phyloP scores from a whole-genome alignment of 2,888 invertebrate species.

The Apamea sordens region DNA sequence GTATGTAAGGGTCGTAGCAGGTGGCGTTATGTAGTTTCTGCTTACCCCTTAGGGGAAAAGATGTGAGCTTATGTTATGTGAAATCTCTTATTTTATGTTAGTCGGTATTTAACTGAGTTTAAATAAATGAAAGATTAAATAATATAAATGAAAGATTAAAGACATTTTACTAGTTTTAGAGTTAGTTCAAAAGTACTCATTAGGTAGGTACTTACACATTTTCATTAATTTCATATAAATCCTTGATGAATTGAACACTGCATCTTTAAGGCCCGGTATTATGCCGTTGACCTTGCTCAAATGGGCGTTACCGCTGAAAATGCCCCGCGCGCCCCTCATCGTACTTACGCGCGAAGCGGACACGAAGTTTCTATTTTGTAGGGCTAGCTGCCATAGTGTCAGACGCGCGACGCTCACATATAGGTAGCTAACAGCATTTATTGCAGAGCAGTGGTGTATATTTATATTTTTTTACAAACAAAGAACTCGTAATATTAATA shows the following conservation, averaged over 20 bases:
- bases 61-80: not conserved
- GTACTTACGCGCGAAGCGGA: no score
- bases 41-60: not conserved
- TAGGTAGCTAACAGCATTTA: no score
- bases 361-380: no score
- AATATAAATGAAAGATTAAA: not conserved
- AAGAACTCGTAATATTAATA: no score
- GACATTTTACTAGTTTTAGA: not conserved
- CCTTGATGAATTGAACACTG: slow-evolving; percentile 32
- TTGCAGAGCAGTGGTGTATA: no score
- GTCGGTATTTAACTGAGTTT: not conserved
- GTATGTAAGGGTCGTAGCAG: not conserved
- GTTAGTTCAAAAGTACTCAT: not conserved
- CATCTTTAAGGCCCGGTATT: no score
- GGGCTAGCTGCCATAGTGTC: no score
- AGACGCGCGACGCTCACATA: no score
- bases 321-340: no score
- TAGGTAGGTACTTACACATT: not conserved
- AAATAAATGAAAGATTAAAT: not conserved
- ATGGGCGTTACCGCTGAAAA: no score
- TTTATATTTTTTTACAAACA: no score
- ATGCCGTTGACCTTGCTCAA: no score
- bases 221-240: not conserved
- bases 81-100: not conserved
- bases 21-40: not conserved